Evolutionary conservation across 2,797 vertebrate genomes (phyloP).

Genomic region (Sparus aurata): DNA sequence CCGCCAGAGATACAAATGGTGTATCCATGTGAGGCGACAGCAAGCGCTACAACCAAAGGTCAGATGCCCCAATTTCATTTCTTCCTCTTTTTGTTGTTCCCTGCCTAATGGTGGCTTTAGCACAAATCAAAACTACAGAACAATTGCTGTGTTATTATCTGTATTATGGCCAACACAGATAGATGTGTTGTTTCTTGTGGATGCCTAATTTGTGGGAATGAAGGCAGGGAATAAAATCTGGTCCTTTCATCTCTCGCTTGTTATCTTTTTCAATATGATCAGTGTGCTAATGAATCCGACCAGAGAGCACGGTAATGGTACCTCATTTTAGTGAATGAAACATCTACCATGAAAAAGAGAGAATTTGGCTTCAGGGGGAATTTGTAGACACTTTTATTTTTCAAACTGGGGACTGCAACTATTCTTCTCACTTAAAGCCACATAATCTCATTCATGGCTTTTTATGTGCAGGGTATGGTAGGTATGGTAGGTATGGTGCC

Average conservation of each 20-base stretch:
- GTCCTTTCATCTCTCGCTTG: constrained; percentile 70
- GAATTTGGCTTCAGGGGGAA: constrained; percentile 68
- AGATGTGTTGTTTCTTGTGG: constrained; percentile 53
- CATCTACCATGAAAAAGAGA: constrained; percentile 54
- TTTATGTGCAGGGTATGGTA: background rate
- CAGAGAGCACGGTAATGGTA: constrained; percentile 59
- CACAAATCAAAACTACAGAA: constrained; percentile 32
- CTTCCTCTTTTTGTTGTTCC: constrained; percentile 32
- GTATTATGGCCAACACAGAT: constrained; percentile 42
- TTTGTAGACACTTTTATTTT: constrained; percentile 34
- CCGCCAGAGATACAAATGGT: constrained; percentile 76
- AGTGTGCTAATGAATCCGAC: constrained; percentile 68
- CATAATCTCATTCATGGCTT: background rate
- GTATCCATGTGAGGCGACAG: constrained; percentile 68
- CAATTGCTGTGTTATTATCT: constrained; percentile 32
- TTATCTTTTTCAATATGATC: constrained; percentile 73
- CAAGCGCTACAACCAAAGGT: constrained; percentile 75
- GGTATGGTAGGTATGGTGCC: background rate
- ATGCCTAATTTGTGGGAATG: constrained; percentile 60
- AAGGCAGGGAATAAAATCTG: constrained; percentile 52
- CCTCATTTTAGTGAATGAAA: constrained; percentile 59
- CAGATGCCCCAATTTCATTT: constrained; percentile 61
- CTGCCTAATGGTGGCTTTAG: constrained; percentile 11
- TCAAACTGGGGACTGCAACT: constrained; percentile 9
- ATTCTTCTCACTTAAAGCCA: background rate